Base-by-base conservation (phyloP, 1,140 invertebrate genomes). In the Psix sp. region DNA sequence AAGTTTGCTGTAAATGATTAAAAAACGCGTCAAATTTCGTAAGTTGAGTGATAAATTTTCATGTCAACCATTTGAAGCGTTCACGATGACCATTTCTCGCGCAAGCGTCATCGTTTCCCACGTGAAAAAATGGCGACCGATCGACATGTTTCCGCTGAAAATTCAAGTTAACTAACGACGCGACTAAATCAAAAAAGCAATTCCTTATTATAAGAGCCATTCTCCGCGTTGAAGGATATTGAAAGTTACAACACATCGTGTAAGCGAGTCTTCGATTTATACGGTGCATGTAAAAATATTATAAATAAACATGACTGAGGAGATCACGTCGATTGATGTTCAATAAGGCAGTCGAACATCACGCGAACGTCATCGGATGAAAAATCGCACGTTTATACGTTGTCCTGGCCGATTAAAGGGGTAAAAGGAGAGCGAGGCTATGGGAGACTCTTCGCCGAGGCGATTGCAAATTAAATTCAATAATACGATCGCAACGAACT, bases 381-480 rank as follows among this genome's bases (percentile, higher is more conserved):
- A 59, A 40, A 48, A 59, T 59, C 42, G 40, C 10, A 16, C 35
- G 13, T 13, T 57, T 13, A 39, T 49, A 59, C 36, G 56, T 49
- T 24, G 63, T 54, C 33, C 38, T 11, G 6, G 17, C 0, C 15
- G 0, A n/a, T 14, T 33, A 24, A 59, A 54, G 49, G 56, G 60
- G 54, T 60, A 65, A 73, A 73, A 73, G 54, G 70, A 73, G 70
- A 73, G 70, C 70, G 60, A 73, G 70, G 70, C 42, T 73, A 60
- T 73, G 70, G 60, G 70, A 73, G 60, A 66, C 54, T 73, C 70
- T 66, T 65, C 70, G 68, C 38, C 59, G 40, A 66, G 70, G 11
- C 51, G 70, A 66, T 73, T 73, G 60, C 70, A 73, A 66, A 73
- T 66, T 73, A 54, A 73, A 66, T 60, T 56, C 70, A 60, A 66